Evolutionary conservation across 2,888 invertebrate genomes (phyloP), one percentile per base, ranked within the genome.

Genomic region (Ormyrus labotus): DNA sequence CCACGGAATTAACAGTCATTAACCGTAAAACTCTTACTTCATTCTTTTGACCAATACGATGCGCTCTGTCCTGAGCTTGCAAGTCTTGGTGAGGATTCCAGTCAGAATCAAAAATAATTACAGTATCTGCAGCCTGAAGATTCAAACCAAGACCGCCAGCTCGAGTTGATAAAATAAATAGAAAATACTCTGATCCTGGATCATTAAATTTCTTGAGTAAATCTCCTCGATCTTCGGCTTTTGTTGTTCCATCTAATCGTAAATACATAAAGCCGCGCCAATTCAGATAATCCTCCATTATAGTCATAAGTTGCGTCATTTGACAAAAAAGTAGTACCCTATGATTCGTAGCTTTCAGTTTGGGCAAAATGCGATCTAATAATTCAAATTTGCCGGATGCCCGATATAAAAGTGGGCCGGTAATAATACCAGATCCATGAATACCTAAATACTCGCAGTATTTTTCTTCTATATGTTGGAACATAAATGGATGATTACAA

Each of bases 81-180:
- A 99, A 93, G 93, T 99, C 99, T 95, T 99, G 99, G 93, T 99
- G 99, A 5, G 99, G 99, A 93, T 99, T 99, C 99, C 99, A 99
- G 92, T 99, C 99, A 0, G 99, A 99, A 92, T 99, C 99, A 91
- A 99, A 99, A 85, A 99, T 99, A 85, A 99, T 94, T 84, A 99
- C 99, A 47, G 99, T 99, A 91, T 99, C 99, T 7, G 99, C 99
- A 81, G 98, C 97, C 92, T 99, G 99, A 86, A 99, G 92, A 93
- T 99, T 99, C 86, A 99, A 94, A 78, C 99, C 99, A 72, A 99
- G 94, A 83, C 99, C 99, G 84, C 99, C 99, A 83, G 99, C 99
- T 87, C 99, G 94, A 5, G 99, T 99, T 50, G 98, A 98, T 85
- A 99, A 92, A 89, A 99, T 92, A 92, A 99, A 99, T 76, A 99